These are phyloP conservation scores for Oeneis ivallda DNA, from an alignment of 2,888 invertebrate species.

Conservation along the genomic window DNA sequence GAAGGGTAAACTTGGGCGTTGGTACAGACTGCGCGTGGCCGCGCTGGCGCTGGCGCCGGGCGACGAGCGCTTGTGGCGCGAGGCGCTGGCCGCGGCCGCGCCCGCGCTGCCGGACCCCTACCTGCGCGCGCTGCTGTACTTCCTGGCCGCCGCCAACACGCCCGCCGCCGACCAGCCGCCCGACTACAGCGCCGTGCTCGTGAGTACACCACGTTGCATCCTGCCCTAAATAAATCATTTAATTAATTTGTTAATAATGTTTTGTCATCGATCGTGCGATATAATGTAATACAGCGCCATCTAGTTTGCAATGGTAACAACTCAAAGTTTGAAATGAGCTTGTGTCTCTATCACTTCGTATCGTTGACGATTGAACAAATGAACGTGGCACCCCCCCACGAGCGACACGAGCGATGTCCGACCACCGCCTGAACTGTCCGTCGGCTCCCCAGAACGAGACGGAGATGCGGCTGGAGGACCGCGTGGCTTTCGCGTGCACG, in stretches of 20 bases:
- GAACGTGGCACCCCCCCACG: too few species aligned
- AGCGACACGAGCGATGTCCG: too few species aligned
- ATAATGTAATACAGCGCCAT: too few species aligned
- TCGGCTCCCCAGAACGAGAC: constrained; percentile 85
- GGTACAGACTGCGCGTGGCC: constrained; percentile 53
- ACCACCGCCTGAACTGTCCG: too few species aligned
- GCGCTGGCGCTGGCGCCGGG: constrained; percentile 89
- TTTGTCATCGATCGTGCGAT: too few species aligned
- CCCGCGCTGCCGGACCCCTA: constrained; percentile 93
- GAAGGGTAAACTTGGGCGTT: too few species aligned
- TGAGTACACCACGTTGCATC: constrained; percentile 28
- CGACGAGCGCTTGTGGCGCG: constrained; percentile 91
- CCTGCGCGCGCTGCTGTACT: constrained; percentile 94
- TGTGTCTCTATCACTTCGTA: too few species aligned
- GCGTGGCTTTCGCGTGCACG: constrained; percentile 94
- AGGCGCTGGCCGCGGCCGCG: constrained; percentile 90
- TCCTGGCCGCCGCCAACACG: constrained; percentile 87
- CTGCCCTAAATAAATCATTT: too few species aligned
- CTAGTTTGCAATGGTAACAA: too few species aligned
- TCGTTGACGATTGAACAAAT: too few species aligned
- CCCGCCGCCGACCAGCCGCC: constrained; percentile 78
- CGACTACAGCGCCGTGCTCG: constrained; percentile 56
- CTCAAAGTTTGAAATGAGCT: too few species aligned
- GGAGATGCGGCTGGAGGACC: constrained; percentile 92
- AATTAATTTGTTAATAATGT: too few species aligned